phyloP scores from a whole-genome alignment of 2,888 invertebrate species.

The Mimas tiliae region DNA sequence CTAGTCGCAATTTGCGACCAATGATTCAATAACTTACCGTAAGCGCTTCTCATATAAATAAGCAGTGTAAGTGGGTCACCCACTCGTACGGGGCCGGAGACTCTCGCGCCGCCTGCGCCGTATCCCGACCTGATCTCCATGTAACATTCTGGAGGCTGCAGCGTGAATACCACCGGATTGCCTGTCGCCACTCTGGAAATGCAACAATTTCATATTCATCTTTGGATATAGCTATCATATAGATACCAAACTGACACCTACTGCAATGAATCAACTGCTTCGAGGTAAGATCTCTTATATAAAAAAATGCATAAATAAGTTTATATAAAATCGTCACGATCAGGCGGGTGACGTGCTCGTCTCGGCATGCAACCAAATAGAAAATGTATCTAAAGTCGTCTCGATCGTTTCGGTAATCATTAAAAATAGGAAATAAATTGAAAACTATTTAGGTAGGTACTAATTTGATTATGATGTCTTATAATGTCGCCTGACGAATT shows the following conservation, averaged over 20 bases:
- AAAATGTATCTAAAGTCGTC: too few species aligned
- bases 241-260: too few species aligned
- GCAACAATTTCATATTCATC: conserved; percentile 6
- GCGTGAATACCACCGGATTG: conserved; percentile 96
- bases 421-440: background rate
- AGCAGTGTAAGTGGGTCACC: conserved; percentile 96
- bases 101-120: conserved; percentile 93
- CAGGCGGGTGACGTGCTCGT: too few species aligned
- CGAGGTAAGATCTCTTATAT: too few species aligned
- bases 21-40: conserved; percentile 85
- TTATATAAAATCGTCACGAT: too few species aligned
- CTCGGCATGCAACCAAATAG: too few species aligned
- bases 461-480: conserved; percentile 17
- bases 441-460: background rate
- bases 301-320: too few species aligned
- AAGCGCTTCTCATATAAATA: conserved; percentile 97
- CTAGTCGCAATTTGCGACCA: too few species aligned
- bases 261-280: too few species aligned
- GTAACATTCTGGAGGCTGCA: conserved; percentile 97
- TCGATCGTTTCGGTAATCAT: background rate
- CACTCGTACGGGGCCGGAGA: conserved; percentile 95
- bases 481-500: conserved; percentile 8
- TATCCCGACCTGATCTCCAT: conserved; percentile 98
- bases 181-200: conserved; percentile 93
- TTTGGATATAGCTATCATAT: too few species aligned